Conservation (phyloP, 2,113 vertebrate species). For the Prionailurus bengalensis region DNA sequence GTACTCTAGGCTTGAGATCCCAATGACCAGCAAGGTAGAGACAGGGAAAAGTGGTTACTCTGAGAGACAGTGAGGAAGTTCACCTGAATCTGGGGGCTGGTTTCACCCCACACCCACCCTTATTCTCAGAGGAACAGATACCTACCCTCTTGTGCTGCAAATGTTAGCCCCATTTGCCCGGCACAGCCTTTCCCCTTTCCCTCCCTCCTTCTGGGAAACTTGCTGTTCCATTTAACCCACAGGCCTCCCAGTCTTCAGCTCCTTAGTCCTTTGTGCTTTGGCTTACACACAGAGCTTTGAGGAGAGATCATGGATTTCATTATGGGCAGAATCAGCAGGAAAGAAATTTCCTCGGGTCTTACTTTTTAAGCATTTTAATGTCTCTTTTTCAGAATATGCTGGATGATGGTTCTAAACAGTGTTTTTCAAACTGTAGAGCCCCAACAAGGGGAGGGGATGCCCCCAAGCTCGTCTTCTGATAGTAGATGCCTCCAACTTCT, state of each 20-base stretch:
- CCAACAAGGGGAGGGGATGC: background rate
- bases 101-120: background rate
- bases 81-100: background rate
- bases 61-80: background rate
- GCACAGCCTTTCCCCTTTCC: background rate
- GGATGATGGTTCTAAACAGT: background rate
- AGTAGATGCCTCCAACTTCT: background rate
- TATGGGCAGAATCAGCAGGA: background rate
- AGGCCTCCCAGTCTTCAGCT: background rate
- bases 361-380: background rate
- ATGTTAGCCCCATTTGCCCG: background rate
- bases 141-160: accelerated
- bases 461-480: background rate
- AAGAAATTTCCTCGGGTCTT: background rate
- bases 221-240: background rate
- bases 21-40: background rate
- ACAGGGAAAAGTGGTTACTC: background rate
- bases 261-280: background rate
- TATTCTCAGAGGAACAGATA: background rate
- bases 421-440: background rate
- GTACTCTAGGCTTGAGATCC: background rate
- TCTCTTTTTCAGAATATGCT: background rate
- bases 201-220: background rate
- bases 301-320: background rate
- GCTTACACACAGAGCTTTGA: background rate